phyloP scores from a whole-genome alignment of 53 echinoderm and acorn worm species.

The Holothuria leucospilota region DNA sequence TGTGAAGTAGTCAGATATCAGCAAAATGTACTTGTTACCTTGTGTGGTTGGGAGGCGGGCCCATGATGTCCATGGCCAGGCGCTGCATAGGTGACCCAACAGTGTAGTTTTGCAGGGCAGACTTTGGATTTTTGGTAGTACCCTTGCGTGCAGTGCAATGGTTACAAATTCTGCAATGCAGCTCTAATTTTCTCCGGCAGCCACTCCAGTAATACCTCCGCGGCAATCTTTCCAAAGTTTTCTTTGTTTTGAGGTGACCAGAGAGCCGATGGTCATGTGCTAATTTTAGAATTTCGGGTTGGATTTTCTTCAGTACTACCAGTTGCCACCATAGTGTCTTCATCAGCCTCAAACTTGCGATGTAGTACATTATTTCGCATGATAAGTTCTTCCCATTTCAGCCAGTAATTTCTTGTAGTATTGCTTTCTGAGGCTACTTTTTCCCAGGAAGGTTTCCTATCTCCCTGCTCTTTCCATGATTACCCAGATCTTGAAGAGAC shows the following conservation, averaged over 20 bases:
- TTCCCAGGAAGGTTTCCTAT: background rate
- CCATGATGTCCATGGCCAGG: constrained; percentile 42
- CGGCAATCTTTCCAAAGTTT: constrained; percentile 24
- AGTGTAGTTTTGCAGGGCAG: background rate
- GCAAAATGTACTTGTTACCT: constrained; percentile 32
- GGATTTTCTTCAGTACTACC: constrained; percentile 29
- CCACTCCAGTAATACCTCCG: constrained; percentile 49
- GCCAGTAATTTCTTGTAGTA: constrained; percentile 32
- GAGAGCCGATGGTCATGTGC: constrained; percentile 18
- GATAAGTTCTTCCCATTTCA: constrained; percentile 54
- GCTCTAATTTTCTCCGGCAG: background rate
- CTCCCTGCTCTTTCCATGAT: background rate
- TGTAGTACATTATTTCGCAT: constrained; percentile 27
- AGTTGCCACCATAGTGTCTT: constrained; percentile 20
- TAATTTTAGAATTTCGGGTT: background rate
- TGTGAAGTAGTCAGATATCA: constrained; percentile 40
- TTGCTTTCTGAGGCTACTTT: background rate
- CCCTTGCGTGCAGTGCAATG: background rate
- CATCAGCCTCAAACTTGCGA: constrained; percentile 40
- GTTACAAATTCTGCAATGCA: background rate
- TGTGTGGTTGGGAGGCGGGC: constrained; percentile 39
- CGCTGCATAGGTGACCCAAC: constrained; percentile 34
- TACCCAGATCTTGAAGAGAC: background rate
- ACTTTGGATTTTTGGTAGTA: background rate
- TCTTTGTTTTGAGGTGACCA: constrained; percentile 39